These are phyloP conservation scores for Tonatia bakeri DNA, from an alignment of 2,113 vertebrate species.

Conservation along the genomic window DNA sequence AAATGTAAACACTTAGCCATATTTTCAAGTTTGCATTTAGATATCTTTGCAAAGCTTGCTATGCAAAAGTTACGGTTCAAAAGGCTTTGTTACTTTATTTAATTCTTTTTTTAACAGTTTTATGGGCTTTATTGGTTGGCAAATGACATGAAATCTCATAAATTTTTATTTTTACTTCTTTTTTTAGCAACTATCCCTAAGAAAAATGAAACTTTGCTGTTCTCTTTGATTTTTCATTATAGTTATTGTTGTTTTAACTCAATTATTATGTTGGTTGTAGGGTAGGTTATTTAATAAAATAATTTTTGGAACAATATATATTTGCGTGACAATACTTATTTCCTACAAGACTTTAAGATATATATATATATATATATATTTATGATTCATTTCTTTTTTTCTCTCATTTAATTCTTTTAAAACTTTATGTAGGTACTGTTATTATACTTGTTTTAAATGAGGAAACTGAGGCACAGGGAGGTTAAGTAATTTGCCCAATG, in stretches of 20 bases:
- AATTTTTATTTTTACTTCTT: not conserved
- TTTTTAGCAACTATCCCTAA: not conserved
- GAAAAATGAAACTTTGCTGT: not conserved
- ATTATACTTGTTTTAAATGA: constrained; percentile 11
- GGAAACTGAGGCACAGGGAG: not conserved
- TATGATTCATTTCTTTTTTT: not conserved
- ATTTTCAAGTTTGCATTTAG: constrained; percentile 41
- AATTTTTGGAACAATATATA: not conserved
- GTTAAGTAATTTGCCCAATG: not conserved
- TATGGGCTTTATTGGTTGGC: not conserved
- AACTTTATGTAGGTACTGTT: not conserved
- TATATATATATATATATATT: too few species aligned
- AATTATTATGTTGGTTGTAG: not conserved
- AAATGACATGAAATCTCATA: not conserved
- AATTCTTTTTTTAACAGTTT: too few species aligned
- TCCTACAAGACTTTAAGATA: not conserved
- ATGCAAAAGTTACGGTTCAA: not conserved
- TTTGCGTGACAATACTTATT: not conserved
- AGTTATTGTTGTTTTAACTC: constrained; percentile 7
- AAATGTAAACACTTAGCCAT: not conserved
- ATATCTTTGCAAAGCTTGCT: not conserved
- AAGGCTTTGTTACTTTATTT: constrained; percentile 20
- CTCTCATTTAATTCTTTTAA: too few species aligned
- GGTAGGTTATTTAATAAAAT: not conserved
- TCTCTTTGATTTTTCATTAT: not conserved